A percentile compares a stretch with the other conserved stretches of the same genome.
These are phyloP conservation scores for Sinosuthora webbiana DNA, from an alignment of 2,113 vertebrate genomes.

Conservation along the genomic window DNA sequence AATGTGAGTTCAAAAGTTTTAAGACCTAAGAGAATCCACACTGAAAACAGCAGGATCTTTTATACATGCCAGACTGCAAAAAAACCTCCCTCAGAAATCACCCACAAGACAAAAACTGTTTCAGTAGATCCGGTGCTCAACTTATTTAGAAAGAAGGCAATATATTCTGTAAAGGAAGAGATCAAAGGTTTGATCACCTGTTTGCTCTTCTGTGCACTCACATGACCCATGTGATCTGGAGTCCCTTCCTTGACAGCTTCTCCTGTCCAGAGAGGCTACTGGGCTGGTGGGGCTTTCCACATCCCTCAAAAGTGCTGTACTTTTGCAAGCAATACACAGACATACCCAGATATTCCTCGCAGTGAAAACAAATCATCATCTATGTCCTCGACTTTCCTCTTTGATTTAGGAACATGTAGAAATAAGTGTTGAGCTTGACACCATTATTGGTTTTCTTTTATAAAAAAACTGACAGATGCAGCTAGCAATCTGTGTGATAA, in stretches of 20 bases:
- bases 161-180: not conserved
- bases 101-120: not conserved
- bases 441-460: not conserved
- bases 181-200: not conserved
- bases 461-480: not conserved
- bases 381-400: not conserved
- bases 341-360: not conserved
- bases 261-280: not conserved
- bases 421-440: not conserved
- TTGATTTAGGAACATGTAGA: not conserved
- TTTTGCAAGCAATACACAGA: not conserved
- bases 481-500: not conserved
- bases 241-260: not conserved
- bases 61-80: fast-evolving
- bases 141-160: not conserved
- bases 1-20: not conserved
- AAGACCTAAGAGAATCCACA: not conserved
- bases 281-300: not conserved
- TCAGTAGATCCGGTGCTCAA: not conserved
- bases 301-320: not conserved
- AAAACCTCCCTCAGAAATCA: not conserved
- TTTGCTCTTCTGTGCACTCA: not conserved
- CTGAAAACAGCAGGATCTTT: not conserved
- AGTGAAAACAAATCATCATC: not conserved
- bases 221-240: not conserved